Percentiles rank a stretch among this genome's conserved stretches.
These are phyloP conservation scores for Neotoxoptera formosana DNA, from an alignment of 1,140 invertebrate genomes.

Conservation along the genomic window DNA sequence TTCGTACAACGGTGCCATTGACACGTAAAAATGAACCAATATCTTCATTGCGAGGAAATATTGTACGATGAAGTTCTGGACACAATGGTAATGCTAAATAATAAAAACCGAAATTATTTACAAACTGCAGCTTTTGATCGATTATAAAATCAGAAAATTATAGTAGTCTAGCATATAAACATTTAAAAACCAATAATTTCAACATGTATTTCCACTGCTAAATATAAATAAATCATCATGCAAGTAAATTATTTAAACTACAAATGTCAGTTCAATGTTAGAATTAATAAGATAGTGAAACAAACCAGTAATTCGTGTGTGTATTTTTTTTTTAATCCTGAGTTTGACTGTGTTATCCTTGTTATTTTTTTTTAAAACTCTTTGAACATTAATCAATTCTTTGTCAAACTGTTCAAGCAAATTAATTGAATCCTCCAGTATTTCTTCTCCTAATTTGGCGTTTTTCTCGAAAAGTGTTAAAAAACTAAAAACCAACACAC, in stretches of 20 bases:
- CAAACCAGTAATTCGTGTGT: slow-evolving; percentile 68
- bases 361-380: slow-evolving; percentile 66
- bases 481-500: slow-evolving; percentile 68
- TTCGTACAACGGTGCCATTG: slow-evolving; percentile 76
- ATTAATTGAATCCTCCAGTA: slow-evolving; percentile 68
- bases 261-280: not conserved
- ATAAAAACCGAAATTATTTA: slow-evolving; percentile 29
- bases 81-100: slow-evolving; percentile 69
- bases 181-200: not conserved
- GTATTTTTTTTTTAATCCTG: slow-evolving; percentile 73
- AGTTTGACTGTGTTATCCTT: slow-evolving; percentile 63
- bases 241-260: not conserved
- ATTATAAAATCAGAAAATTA: not conserved
- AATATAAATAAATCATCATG: not conserved
- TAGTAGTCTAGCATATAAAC: slow-evolving; percentile 12
- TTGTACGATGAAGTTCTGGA: slow-evolving; percentile 68
- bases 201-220: not conserved
- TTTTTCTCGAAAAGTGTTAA: slow-evolving; percentile 70
- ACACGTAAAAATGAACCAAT: slow-evolving; percentile 73
- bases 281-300: not conserved
- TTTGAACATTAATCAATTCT: slow-evolving; percentile 70
- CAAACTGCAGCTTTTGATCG: not conserved
- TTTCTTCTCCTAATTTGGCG: slow-evolving; percentile 67
- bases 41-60: slow-evolving; percentile 74
- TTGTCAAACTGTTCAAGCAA: slow-evolving; percentile 71